phyloP scores from a whole-genome alignment of 1,140 invertebrate genomes.

The Neodiprion lecontei region DNA sequence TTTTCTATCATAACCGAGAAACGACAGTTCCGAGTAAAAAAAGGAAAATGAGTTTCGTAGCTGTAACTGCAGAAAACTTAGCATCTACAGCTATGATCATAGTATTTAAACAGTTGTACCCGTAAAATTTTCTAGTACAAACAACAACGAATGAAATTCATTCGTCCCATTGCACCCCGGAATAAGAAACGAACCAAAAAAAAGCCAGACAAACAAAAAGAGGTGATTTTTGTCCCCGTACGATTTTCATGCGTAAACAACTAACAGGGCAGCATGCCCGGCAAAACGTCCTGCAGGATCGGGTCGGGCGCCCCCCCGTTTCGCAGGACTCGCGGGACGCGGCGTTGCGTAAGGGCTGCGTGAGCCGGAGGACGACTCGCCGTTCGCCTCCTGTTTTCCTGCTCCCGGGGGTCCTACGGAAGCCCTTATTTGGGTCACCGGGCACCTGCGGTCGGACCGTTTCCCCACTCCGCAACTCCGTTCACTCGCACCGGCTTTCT shows the following conservation, averaged over 20 bases:
- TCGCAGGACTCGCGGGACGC: slow-evolving; percentile 28
- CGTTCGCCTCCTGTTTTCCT: slow-evolving; percentile 48
- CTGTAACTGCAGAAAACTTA: too few relatives aligned
- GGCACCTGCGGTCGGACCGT: slow-evolving; percentile 37
- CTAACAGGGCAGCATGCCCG: slow-evolving; percentile 56
- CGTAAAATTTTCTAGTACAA: too few relatives aligned
- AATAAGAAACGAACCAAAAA: too few relatives aligned
- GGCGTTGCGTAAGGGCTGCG: slow-evolving; percentile 35
- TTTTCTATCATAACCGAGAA: too few relatives aligned
- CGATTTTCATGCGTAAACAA: slow-evolving; percentile 57
- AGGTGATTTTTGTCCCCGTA: slow-evolving; percentile 12
- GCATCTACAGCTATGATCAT: too few relatives aligned
- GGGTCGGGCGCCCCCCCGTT: slow-evolving; percentile 3
- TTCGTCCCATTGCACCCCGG: too few relatives aligned
- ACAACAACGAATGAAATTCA: too few relatives aligned
- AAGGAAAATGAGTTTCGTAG: too few relatives aligned
- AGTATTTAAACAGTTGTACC: too few relatives aligned
- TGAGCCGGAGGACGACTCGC: background rate
- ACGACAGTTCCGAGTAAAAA: too few relatives aligned
- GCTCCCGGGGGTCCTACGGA: slow-evolving; percentile 58
- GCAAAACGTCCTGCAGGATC: slow-evolving; percentile 37
- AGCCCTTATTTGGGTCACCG: slow-evolving; percentile 62
- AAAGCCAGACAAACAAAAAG: too few relatives aligned
- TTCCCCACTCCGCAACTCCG: slow-evolving; percentile 17
- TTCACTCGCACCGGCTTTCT: slow-evolving; percentile 43